These are phyloP conservation scores for Ceriagrion tenellum DNA, from an alignment of 2,888 invertebrate genomes.

Conservation along the genomic window DNA sequence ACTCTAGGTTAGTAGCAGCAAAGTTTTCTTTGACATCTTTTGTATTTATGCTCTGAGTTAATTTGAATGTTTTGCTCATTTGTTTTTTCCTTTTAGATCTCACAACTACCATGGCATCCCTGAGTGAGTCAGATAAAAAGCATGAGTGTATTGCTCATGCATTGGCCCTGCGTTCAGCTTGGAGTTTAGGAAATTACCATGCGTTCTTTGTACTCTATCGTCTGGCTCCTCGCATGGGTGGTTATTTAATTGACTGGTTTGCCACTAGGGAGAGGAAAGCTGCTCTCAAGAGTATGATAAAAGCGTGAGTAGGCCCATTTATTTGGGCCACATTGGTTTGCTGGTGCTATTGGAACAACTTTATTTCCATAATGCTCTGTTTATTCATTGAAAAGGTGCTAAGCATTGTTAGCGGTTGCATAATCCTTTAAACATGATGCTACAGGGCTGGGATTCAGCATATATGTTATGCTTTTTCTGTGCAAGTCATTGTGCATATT, in stretches of 20 bases:
- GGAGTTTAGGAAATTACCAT: conserved; percentile 95
- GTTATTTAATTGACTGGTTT: conserved; percentile 99
- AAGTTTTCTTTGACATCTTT: conserved; percentile 8
- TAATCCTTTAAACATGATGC: neutral
- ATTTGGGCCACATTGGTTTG: neutral
- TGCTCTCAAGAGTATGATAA: conserved; percentile 95
- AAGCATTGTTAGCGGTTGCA: neutral
- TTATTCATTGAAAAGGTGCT: too few species aligned
- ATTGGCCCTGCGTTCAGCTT: conserved; percentile 93
- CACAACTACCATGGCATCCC: conserved; percentile 91
- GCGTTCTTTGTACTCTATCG: conserved; percentile 95
- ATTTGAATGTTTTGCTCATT: conserved; percentile 39
- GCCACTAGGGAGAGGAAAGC: conserved; percentile 95
- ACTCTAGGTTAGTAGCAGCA: conserved; percentile 87
- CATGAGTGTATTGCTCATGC: conserved; percentile 93
- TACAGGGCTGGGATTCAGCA: neutral
- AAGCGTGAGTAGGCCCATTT: conserved; percentile 90
- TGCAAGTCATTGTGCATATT: too few species aligned
- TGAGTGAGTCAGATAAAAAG: conserved; percentile 87
- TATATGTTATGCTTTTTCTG: too few species aligned
- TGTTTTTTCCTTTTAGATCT: conserved; percentile 86
- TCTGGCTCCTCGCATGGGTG: conserved; percentile 95
- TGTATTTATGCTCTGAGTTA: conserved; percentile 68
- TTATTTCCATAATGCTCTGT: neutral
- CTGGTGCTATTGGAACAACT: neutral